Base-by-base conservation (phyloP, 2,888 invertebrate genomes). In the Caenorhabditis angaria region DNA sequence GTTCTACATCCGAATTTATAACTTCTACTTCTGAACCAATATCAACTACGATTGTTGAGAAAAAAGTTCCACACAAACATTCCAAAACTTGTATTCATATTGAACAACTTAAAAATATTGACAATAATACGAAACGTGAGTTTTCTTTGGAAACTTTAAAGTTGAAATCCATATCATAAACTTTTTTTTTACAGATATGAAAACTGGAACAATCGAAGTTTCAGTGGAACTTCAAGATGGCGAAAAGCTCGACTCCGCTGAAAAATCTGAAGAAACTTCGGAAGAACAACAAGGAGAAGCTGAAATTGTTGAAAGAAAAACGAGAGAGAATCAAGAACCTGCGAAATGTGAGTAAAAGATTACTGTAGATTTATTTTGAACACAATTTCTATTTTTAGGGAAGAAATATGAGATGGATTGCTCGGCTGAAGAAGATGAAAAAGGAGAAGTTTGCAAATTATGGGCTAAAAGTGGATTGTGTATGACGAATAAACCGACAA, bases 381-480 rank as follows among this genome's bases (percentile, higher is more conserved):
- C 18, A 24, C 28, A 27, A 54, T 35, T 25, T 54, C 51, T n/a
- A 27, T 47, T 78, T 81, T 57, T 61, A 82, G 82, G 83, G 83
- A 74, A 70, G 27, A 82, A 82, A 41, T 83, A 73, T 53, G 64
- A 62, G 53, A 78, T 83, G 70, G 76, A 83, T 66, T 83, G 83
- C 58, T 73, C 63, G 14, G 67, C 53, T 50, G 83, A 83, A 61
- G 73, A 69, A 18, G 83, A 83, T 56, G 81, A 83, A 12, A 73
- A 80, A 29, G 83, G 82, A 14, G 53, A 60, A n/a, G 70, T 80
- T 27, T 79, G 79, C 47, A 74, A 77, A 58, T 77, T 81, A 18
- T 83, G 83, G 83, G 83, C 82, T 1, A 58, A 58, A 0, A 78
- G 73, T 25, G 83, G 83, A 22, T 76, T 83, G 25, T 83, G 83